Base-by-base conservation (phyloP, 2,797 vertebrate species). In the Luscinia megarhynchos region DNA sequence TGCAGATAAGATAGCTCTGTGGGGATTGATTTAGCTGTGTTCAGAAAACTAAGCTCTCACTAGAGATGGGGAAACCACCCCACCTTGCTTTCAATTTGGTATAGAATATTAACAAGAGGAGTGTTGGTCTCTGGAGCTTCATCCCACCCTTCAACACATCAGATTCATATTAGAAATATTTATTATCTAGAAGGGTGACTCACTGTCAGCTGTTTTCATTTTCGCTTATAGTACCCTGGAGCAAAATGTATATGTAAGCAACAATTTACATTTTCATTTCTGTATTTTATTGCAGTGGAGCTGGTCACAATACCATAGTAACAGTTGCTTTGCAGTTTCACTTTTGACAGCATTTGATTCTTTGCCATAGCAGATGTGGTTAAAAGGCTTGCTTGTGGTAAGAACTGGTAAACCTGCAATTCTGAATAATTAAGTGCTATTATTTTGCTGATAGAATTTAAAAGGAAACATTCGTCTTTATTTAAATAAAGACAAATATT, bases 191-290 rank as follows among this genome's bases (percentile, higher is more conserved):
- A 90, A 90, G 76, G n/a, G 75, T 96, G 94, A 94, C 87, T 91
- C 92, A 84, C 41, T 93, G 87, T 95, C 90, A 90, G 91, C 84
- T 95, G 94, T 36, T 95, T 94, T 83, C 84, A 90, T 84, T 96
- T 96, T 95, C 92, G 38, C 84, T 89, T 91, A 89, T 77, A 53
- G 85, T 45, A 84, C 93, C 86, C 93, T 91, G 40, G 91, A 95
- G 94, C 70, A 96, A 96, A 96, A 93, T 73, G 73, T 96, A 89
- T 96, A 92, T 85, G 81, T 89, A 91, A 96, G 93, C 80, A 94
- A 90, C 63, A 89, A 93, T 90, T 95, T 91, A 67, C 55, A 70
- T 96, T 97, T 94, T 94, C 61, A 43, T 94, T 86, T 91, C 77
- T 91, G 8, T 92, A 50, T 66, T 96, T 96, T 86, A 93, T 86